A percentile compares a stretch with the other conserved stretches of the same genome.
Conservation (phyloP, 2,888 invertebrate genomes). For the Caradrina clavipalpis region DNA sequence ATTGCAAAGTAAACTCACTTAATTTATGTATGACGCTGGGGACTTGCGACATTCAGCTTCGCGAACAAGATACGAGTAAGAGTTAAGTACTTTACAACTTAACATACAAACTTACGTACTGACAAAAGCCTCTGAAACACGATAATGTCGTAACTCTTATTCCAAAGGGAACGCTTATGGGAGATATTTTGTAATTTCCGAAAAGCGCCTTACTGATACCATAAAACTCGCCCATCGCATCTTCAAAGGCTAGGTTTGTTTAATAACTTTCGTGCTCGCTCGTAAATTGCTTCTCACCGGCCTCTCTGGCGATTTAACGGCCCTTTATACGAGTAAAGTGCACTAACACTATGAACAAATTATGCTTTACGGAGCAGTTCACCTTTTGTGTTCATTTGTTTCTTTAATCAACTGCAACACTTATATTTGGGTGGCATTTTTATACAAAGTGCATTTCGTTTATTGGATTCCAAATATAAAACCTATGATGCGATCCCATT, state of each 20-base stretch:
- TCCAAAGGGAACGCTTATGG: constrained; percentile 52
- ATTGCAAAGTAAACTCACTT: constrained; percentile 61
- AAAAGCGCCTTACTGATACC: constrained; percentile 60
- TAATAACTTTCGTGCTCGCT: constrained; percentile 79
- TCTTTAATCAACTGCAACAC: constrained; percentile 61
- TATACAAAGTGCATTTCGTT: constrained; percentile 16
- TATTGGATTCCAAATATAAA: constrained; percentile 38
- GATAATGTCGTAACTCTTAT: constrained; percentile 57
- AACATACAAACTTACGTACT: constrained; percentile 60
- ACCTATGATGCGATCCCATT: constrained; percentile 58
- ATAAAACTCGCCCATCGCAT: constrained; percentile 72
- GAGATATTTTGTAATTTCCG: constrained; percentile 60
- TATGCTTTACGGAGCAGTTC: constrained; percentile 64
- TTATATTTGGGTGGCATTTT: constrained; percentile 19
- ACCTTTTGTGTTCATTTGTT: constrained; percentile 70
- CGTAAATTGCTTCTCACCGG: constrained; percentile 81
- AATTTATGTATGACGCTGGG: constrained; percentile 61
- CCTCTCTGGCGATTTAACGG: constrained; percentile 77
- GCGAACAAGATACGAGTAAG: constrained; percentile 61
- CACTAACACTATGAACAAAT: constrained; percentile 73
- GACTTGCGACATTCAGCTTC: constrained; percentile 53
- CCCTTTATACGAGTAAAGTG: constrained; percentile 73
- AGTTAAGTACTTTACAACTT: constrained; percentile 63
- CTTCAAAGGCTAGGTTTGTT: constrained; percentile 75
- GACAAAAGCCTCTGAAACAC: constrained; percentile 53